phyloP scores from a whole-genome alignment of 2,797 vertebrate genomes.

The Hephaestus fuliginosus region DNA sequence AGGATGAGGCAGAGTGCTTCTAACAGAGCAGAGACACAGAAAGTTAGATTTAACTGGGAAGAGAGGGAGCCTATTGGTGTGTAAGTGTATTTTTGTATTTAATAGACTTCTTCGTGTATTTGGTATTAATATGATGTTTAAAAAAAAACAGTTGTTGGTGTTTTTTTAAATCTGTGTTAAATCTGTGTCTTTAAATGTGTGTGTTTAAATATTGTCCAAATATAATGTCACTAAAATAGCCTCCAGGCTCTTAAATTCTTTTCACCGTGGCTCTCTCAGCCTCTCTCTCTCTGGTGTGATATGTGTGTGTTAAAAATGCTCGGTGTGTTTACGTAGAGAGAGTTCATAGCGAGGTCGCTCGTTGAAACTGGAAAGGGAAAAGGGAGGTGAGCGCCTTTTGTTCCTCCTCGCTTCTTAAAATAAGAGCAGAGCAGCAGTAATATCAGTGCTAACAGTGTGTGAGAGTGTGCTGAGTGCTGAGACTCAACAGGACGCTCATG shows the following conservation, averaged over 20 bases:
- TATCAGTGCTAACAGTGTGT: constrained; percentile 10
- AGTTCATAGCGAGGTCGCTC: constrained; percentile 82
- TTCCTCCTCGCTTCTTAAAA: constrained; percentile 26
- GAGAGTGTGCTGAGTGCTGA: constrained; percentile 20
- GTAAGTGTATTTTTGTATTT: constrained; percentile 59
- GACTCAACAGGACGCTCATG: constrained; percentile 43
- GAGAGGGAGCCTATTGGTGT: constrained; percentile 45
- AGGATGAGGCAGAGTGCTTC: constrained; percentile 34
- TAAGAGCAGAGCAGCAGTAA: constrained; percentile 21
- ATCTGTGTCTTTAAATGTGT: neutral
- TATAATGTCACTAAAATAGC: constrained; percentile 40
- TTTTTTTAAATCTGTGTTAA: too few species aligned
- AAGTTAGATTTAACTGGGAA: constrained; percentile 33
- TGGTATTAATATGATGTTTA: neutral
- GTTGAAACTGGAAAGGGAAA: constrained; percentile 29
- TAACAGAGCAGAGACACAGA: constrained; percentile 27
- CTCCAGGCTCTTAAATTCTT: constrained; percentile 3
- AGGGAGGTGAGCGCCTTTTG: constrained; percentile 24
- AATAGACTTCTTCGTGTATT: neutral
- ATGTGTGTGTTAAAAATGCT: constrained; percentile 63
- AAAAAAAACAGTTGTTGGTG: too few species aligned
- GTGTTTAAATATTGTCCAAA: constrained; percentile 8
- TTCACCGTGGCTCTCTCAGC: neutral
- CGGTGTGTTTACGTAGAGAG: constrained; percentile 67
- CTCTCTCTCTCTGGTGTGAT: constrained; percentile 30